These are phyloP conservation scores for Liopterus haemorrhoidalis DNA, from an alignment of 2,888 invertebrate genomes.

Conservation along the genomic window DNA sequence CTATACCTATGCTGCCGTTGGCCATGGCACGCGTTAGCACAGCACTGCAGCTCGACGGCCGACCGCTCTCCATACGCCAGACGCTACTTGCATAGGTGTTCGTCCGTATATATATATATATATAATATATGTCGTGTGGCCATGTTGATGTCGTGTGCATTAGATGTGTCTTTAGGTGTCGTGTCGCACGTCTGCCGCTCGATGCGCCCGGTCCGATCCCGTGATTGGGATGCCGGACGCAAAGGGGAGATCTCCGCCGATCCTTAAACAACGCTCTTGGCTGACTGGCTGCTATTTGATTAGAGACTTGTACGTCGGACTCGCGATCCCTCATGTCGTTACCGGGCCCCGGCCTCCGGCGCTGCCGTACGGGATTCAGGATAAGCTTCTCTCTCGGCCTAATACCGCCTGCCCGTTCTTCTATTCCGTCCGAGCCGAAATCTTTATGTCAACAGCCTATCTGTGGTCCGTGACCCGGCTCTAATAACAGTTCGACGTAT, in stretches of 20 bases:
- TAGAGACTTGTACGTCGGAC: constrained; percentile 40
- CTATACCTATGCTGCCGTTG: constrained; percentile 9
- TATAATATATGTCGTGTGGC: background rate
- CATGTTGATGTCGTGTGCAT: background rate
- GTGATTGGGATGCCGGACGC: constrained; percentile 19
- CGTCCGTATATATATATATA: background rate
- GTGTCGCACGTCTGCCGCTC: constrained; percentile 7
- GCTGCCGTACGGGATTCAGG: constrained; percentile 31
- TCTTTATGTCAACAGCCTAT: constrained; percentile 19
- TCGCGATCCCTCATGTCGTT: constrained; percentile 41
- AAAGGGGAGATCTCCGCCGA: constrained; percentile 14
- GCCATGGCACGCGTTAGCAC: constrained; percentile 13
- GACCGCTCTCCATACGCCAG: background rate
- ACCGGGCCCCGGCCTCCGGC: constrained; percentile 31
- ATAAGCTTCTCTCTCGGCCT: constrained; percentile 34
- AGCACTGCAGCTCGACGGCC: constrained; percentile 8
- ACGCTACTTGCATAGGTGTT: background rate
- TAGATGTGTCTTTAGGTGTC: background rate
- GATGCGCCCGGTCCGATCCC: constrained; percentile 13
- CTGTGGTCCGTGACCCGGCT: constrained; percentile 4
- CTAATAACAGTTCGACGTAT: too few species aligned
- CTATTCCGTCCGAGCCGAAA: background rate
- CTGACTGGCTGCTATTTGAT: constrained; percentile 37
- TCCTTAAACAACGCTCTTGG: constrained; percentile 19
- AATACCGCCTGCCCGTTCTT: too few species aligned